Percentiles rank a stretch among this genome's conserved stretches.
Evolutionary conservation across 2,888 invertebrate genomes (phyloP).

Genomic region (Dyspetes luteomarginatus): DNA sequence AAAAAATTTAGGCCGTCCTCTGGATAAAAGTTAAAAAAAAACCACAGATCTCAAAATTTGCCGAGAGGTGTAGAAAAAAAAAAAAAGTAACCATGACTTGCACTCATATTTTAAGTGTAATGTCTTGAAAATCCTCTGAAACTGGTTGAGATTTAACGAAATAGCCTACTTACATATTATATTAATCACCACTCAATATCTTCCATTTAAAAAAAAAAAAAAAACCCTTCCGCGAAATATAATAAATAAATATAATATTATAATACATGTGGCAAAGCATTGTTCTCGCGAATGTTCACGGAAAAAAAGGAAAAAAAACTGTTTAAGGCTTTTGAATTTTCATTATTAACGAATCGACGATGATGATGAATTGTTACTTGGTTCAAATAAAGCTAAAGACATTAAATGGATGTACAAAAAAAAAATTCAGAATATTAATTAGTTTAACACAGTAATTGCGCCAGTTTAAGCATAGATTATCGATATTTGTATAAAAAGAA

Average conservation of each 20-base stretch:
- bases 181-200: constrained; percentile 58
- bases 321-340: constrained; percentile 60
- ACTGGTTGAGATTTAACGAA: constrained; percentile 10
- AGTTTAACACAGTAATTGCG: constrained; percentile 60
- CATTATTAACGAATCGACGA: constrained; percentile 51
- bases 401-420: constrained; percentile 60
- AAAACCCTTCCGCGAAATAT: constrained; percentile 52
- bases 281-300: constrained; percentile 33
- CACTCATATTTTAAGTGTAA: constrained; percentile 34
- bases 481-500: constrained; percentile 67
- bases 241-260: constrained; percentile 59
- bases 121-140: constrained; percentile 35
- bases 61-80: constrained; percentile 21
- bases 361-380: constrained; percentile 58
- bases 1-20: constrained; percentile 35
- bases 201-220: constrained; percentile 52
- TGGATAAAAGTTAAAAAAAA: constrained; percentile 3
- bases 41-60: constrained; percentile 36
- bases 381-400: constrained; percentile 53
- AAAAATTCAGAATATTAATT: constrained; percentile 47
- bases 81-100: constrained; percentile 49
- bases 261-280: constrained; percentile 59
- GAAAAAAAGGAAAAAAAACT: constrained; percentile 23
- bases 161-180: constrained; percentile 51
- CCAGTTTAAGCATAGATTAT: constrained; percentile 63